Conservation (phyloP, 1,140 invertebrate genomes). For the Pantala flavescens region DNA sequence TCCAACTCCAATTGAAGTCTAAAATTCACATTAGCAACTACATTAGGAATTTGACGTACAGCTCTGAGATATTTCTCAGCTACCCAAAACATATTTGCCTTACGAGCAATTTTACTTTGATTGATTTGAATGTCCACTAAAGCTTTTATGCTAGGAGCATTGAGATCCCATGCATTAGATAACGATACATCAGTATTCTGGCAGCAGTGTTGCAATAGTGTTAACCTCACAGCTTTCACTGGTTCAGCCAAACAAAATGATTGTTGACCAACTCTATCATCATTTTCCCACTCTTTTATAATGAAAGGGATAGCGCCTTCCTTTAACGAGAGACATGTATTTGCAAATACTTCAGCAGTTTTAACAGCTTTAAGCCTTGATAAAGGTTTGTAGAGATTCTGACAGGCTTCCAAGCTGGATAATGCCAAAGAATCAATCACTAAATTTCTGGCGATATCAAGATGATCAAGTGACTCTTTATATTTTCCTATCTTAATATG, state of each 20-base stretch:
- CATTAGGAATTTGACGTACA: not conserved
- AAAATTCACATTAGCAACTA: not conserved
- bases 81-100: not conserved
- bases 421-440: not conserved
- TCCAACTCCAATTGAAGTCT: not conserved
- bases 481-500: not conserved
- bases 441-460: not conserved
- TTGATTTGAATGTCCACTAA: not conserved
- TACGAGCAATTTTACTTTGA: not conserved
- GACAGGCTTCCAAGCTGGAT: not conserved
- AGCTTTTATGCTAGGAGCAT: not conserved
- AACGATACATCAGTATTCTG: not conserved
- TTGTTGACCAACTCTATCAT: not conserved
- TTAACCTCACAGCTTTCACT: not conserved
- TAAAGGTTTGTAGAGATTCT: not conserved
- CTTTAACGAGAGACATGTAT: not conserved
- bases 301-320: not conserved
- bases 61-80: not conserved
- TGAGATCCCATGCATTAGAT: not conserved
- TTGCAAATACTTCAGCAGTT: not conserved
- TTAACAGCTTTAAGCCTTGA: not conserved
- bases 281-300: not conserved
- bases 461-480: not conserved
- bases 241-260: not conserved
- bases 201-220: not conserved